A percentile compares a stretch with the other conserved stretches of the same genome.
Conservation (phyloP, 2,888 invertebrate species). For the Laspeyria flexula region DNA sequence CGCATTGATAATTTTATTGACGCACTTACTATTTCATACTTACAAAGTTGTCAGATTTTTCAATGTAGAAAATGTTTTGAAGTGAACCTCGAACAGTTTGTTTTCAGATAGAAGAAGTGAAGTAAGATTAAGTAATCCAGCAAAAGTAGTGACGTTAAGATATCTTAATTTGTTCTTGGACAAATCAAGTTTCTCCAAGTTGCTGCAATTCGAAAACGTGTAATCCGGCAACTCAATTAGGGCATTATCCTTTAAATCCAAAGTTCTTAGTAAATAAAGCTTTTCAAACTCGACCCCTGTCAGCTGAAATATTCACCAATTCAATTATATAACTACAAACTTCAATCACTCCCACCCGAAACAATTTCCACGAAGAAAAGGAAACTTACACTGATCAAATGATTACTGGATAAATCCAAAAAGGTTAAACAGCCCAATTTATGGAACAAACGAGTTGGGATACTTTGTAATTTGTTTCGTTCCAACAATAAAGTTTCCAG, state of each 20-base stretch:
- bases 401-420: constrained; percentile 85
- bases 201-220: constrained; percentile 84
- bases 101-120: constrained; percentile 90
- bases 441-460: constrained; percentile 79
- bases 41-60: constrained; percentile 90
- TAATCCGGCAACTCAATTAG: constrained; percentile 84
- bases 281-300: constrained; percentile 84
- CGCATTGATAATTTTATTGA: neutral
- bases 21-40: constrained; percentile 66
- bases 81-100: constrained; percentile 87
- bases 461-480: constrained; percentile 81
- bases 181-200: constrained; percentile 88
- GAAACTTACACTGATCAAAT: constrained; percentile 76
- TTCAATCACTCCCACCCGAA: neutral
- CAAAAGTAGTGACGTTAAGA: constrained; percentile 86
- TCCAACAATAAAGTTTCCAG: constrained; percentile 84
- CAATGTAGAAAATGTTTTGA: constrained; percentile 87
- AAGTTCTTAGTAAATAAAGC: constrained; percentile 84
- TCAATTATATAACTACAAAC: neutral
- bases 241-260: constrained; percentile 90
- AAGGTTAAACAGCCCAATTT: constrained; percentile 80
- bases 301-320: constrained; percentile 72
- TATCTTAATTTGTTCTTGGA: constrained; percentile 89
- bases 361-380: neutral
- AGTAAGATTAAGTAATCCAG: constrained; percentile 88